These are phyloP conservation scores for Junonia oenone DNA, from an alignment of 2,888 invertebrate species.

Conservation along the genomic window DNA sequence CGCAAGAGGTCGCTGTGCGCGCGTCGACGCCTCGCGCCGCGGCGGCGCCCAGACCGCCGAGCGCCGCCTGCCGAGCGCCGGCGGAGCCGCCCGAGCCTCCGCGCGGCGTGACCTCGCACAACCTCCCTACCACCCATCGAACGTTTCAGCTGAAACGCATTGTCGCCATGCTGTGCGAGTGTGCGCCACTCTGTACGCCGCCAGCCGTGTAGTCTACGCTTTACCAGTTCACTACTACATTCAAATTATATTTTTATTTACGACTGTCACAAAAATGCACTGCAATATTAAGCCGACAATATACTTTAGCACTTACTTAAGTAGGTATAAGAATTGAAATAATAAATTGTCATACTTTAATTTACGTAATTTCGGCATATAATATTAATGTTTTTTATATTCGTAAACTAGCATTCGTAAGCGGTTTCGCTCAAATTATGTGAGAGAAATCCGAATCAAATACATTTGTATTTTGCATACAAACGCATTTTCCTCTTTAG, in stretches of 20 bases:
- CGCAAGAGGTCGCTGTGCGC: constrained; percentile 64
- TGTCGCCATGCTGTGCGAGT: constrained; percentile 46
- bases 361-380: too few species aligned
- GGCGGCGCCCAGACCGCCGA: constrained; percentile 51
- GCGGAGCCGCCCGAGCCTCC: constrained; percentile 54
- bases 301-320: neutral
- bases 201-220: neutral
- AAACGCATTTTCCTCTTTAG: too few species aligned
- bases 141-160: constrained; percentile 63
- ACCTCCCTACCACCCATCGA: constrained; percentile 60
- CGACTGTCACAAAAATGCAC: neutral
- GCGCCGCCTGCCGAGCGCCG: constrained; percentile 40
- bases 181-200: neutral
- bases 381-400: too few species aligned
- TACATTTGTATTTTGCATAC: too few species aligned
- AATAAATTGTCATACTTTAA: too few species aligned
- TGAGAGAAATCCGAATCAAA: too few species aligned
- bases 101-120: constrained; percentile 70
- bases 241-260: neutral
- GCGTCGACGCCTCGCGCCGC: constrained; percentile 38
- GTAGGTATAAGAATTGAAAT: too few species aligned
- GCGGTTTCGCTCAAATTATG: too few species aligned
- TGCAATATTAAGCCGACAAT: neutral
- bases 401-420: too few species aligned
- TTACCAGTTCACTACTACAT: constrained; percentile 1